Percentiles rank a stretch among this genome's conserved stretches.
phyloP scores from a whole-genome alignment of 2,113 vertebrate genomes.

The Lampris megalopsis region DNA sequence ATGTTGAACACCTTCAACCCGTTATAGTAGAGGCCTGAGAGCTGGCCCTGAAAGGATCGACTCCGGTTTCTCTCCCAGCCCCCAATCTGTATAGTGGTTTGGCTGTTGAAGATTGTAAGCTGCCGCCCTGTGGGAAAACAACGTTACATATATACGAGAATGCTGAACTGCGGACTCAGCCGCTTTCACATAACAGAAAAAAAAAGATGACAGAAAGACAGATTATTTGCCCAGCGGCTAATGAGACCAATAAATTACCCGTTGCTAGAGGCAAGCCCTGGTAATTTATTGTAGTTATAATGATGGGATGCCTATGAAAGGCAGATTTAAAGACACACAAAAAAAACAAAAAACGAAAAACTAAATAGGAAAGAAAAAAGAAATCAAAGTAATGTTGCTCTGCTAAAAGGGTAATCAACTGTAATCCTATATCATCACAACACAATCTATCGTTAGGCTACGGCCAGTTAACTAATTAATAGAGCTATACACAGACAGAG shows the following conservation, averaged over 20 bases:
- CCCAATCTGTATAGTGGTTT: conserved; percentile 99
- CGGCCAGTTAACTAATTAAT: too few species aligned
- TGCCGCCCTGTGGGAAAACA: conserved; percentile 95
- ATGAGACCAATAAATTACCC: conserved; percentile 98
- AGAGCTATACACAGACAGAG: not conserved
- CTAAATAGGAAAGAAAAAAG: not conserved
- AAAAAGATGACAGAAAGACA: conserved; percentile 79
- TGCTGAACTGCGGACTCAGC: conserved; percentile 87
- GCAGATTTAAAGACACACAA: conserved; percentile 55
- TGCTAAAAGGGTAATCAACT: conserved; percentile 92
- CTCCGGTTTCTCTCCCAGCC: conserved; percentile 95
- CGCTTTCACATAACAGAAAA: conserved; percentile 73
- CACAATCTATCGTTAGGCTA: not conserved
- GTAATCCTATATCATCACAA: conserved; percentile 42
- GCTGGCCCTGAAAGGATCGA: conserved; percentile 98
- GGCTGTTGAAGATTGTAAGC: conserved; percentile 99
- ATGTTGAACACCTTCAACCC: conserved; percentile 99
- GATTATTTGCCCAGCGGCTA: conserved; percentile 92
- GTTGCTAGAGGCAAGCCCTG: conserved; percentile 80
- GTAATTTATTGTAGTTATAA: conserved; percentile 96
- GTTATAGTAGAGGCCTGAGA: conserved; percentile 99
- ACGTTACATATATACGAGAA: conserved; percentile 95
- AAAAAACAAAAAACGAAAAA: conserved; percentile 51
- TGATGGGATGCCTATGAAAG: conserved; percentile 92
- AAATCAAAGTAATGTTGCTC: conserved; percentile 75